Evolutionary conservation across 2,888 invertebrate species (phyloP), one percentile per base, ranked within the genome.

Genomic region (Drosophila setosimentum): DNA sequence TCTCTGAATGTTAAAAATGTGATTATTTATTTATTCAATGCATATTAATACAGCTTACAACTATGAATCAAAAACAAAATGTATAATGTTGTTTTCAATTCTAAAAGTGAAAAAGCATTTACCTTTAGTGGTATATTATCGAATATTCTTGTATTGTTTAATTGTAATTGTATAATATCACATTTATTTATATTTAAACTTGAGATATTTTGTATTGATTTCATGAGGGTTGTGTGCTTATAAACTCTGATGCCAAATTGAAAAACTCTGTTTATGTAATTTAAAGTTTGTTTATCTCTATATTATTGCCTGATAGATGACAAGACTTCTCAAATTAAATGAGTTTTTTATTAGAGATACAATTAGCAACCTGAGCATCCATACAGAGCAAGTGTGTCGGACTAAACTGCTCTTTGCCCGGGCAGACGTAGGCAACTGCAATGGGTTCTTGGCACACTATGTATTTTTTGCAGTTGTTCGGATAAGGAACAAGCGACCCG

Each of bases 361-460:
- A 92, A 33, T 80, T 77, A 5, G 92, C 91, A 32, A 78, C 59
- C 24, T 83, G 35, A 1, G 90, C 67, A 30, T 76, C 71, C 66
- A 87, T 87, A 61, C 92, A 92, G 6, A 68, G 24, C 4, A 78
- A 21, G 0, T 77, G 49, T 1, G 60, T 35, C 0, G 73, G 74
- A 74, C 82, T 91, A 21, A 91, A 94, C 4, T 94, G 94, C 13
- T 94, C 92, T 30, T 93, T 94, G 0, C 93, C 94, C 27, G 94
- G 94, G 49, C 94, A 94, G 18, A 95, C 95, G 63, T 94, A 94
- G 58, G 94, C 93, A 74, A 91, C 91, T 40, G 82, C 82, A 33
- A 92, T 93, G 30, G 89, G 88, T 4, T 74, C 57, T 6, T 72
- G 48, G 35, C 91, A 91, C 0, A 68, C 59, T 42, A 91, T 87